These are phyloP conservation scores for Staurois parvus DNA, from an alignment of 2,797 vertebrate species.

Conservation along the genomic window DNA sequence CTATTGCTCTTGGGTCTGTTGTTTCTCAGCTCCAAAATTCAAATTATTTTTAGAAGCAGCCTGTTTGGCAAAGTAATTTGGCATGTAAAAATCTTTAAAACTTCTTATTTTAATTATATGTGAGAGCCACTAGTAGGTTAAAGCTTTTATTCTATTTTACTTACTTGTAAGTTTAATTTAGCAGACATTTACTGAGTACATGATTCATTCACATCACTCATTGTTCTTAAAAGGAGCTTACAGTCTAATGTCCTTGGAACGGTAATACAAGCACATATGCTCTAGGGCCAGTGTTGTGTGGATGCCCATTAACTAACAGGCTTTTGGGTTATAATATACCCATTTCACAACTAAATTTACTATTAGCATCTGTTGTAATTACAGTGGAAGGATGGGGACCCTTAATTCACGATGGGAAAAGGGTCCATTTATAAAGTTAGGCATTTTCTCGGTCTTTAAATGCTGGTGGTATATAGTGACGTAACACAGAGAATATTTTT, in stretches of 20 bases:
- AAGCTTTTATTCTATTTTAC: background rate
- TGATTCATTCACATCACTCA: too few species aligned
- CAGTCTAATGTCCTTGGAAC: too few species aligned
- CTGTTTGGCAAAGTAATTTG: conserved; percentile 24
- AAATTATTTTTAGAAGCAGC: conserved; percentile 39
- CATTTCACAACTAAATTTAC: too few species aligned
- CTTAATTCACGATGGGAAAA: background rate
- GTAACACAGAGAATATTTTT: background rate
- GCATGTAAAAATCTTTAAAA: conserved; percentile 26
- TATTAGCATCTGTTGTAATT: too few species aligned
- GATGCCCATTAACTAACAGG: too few species aligned
- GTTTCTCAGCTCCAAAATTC: conserved; percentile 13
- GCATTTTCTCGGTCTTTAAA: too few species aligned
- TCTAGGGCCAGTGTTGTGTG: too few species aligned
- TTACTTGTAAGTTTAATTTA: too few species aligned
- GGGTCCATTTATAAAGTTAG: background rate
- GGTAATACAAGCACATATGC: too few species aligned
- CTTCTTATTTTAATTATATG: conserved; percentile 23
- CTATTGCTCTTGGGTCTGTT: conserved; percentile 51
- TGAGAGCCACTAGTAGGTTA: background rate
- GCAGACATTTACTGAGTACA: background rate
- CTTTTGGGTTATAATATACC: too few species aligned
- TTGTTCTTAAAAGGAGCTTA: too few species aligned
- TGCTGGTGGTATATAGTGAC: background rate
- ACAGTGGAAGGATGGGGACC: too few species aligned